These are phyloP conservation scores for Colletes latitarsis DNA, from an alignment of 1,140 invertebrate species.

Conservation along the genomic window DNA sequence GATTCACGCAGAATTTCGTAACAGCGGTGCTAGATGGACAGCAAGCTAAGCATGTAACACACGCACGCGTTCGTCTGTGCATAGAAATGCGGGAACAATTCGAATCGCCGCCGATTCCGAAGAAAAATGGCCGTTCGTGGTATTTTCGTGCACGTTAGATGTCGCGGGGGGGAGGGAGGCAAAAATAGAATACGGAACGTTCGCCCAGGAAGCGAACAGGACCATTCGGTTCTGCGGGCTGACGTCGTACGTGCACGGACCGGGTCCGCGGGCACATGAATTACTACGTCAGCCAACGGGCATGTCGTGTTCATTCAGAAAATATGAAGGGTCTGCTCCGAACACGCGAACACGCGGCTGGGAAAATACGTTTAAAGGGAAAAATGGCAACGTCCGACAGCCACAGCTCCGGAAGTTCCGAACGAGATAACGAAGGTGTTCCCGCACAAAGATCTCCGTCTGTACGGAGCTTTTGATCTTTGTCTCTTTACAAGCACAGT, in stretches of 20 bases:
- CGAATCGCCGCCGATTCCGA: background rate
- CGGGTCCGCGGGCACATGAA: constrained; percentile 6
- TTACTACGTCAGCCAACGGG: constrained; percentile 25
- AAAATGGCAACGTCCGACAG: constrained; percentile 10
- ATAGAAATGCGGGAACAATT: constrained; percentile 15
- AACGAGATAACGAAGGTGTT: constrained; percentile 7
- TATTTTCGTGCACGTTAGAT: constrained; percentile 6
- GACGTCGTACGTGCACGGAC: background rate
- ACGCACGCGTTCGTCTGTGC: constrained; percentile 29
- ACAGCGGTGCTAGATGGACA: constrained; percentile 57
- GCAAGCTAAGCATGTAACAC: constrained; percentile 62
- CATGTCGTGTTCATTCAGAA: constrained; percentile 44
- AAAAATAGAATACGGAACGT: background rate
- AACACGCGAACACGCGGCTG: constrained; percentile 24
- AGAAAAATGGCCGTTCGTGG: background rate
- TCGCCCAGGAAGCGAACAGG: background rate
- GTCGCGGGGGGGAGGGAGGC: background rate
- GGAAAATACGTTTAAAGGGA: constrained; percentile 32
- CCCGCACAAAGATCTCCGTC: background rate
- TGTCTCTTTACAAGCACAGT: background rate
- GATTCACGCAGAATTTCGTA: constrained; percentile 63
- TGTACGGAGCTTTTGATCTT: too few relatives aligned
- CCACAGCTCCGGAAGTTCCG: background rate
- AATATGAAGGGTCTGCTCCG: constrained; percentile 37
- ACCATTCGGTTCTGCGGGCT: constrained; percentile 16